Evolutionary conservation across 2,113 vertebrate species (phyloP).

Genomic region (Eolophus roseicapilla): DNA sequence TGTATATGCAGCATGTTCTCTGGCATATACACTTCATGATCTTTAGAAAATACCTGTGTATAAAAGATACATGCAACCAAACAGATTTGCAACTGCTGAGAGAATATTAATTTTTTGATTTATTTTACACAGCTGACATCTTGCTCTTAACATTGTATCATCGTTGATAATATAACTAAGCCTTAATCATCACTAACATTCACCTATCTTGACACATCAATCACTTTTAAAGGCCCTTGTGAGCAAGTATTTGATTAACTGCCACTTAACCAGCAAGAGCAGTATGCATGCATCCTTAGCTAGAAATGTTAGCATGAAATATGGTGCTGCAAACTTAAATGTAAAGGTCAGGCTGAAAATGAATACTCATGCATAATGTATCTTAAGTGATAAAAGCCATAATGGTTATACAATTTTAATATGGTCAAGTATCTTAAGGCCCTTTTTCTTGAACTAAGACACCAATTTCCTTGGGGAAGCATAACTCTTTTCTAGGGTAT

Average conservation of each 20-base stretch:
- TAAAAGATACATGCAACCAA: background rate
- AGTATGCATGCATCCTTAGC: background rate
- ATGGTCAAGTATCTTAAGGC: background rate
- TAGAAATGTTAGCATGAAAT: conserved; percentile 18
- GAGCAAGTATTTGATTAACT: conserved; percentile 6
- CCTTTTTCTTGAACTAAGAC: background rate
- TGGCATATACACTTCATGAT: background rate
- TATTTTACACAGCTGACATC: background rate
- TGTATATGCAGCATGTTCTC: background rate
- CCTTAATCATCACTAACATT: background rate
- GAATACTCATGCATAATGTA: conserved; percentile 39
- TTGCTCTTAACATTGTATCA: background rate
- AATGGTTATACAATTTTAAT: conserved; percentile 35
- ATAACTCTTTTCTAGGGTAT: background rate
- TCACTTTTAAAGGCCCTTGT: conserved; percentile 18
- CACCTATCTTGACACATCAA: background rate
- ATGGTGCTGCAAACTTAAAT: background rate
- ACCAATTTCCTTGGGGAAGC: background rate
- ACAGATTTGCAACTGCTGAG: background rate
- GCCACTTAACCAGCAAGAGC: background rate
- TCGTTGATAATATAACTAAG: background rate
- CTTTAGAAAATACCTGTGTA: background rate
- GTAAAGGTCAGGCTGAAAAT: conserved; percentile 37
- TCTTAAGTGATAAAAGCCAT: conserved; percentile 30
- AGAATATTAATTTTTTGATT: background rate